Evolutionary conservation across 2,888 invertebrate genomes (phyloP), one percentile per base, ranked within the genome.

Genomic region (Oligia fasciuncula): DNA sequence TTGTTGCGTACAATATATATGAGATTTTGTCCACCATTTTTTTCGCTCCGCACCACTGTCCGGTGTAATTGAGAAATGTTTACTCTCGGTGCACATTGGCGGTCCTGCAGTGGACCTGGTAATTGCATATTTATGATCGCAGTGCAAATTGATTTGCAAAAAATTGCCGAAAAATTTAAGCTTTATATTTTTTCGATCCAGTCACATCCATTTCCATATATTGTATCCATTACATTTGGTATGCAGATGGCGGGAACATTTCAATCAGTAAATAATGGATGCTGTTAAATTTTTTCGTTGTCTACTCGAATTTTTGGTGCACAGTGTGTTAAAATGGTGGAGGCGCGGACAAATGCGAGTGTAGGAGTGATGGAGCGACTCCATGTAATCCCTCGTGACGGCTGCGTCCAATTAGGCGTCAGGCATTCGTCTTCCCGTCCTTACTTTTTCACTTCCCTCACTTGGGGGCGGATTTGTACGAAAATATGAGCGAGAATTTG

Each of bases 1-100:
- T 93, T 95, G 95, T 95, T 94, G 92, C 93, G 92, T 96, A 89
- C 91, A 96, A 95, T 94, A 96, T 96, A 93, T 91, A 97, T 94
- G 96, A 94, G 95, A 94, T 94, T 95, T 94, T 94, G 95, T 94
- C 92, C 93, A 92, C 92, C 94, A 93, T 93, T 96, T 96, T 96
- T 95, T 96, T 94, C 90, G 87, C 81, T 86, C 86, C 90, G 90
- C 86, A 90, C 93, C 94, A 93, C 91, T 94, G 95, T 94, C 92
- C 93, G 83, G 85, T 85, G 92, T 95, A 95, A 95, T 95, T 95
- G 95, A 91, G 91, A 95, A 94, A 94, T 95, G 94, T 94, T 92
- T 91, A 89, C 90, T 90, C 88, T 87, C 83, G 85, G 86, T 88
- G 88, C 89, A 84, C 73, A 71, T 81, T 75, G 84, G 69, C 77